Evolutionary conservation across 2,797 vertebrate species (phyloP).

Genomic region (Ceryle rudis): DNA sequence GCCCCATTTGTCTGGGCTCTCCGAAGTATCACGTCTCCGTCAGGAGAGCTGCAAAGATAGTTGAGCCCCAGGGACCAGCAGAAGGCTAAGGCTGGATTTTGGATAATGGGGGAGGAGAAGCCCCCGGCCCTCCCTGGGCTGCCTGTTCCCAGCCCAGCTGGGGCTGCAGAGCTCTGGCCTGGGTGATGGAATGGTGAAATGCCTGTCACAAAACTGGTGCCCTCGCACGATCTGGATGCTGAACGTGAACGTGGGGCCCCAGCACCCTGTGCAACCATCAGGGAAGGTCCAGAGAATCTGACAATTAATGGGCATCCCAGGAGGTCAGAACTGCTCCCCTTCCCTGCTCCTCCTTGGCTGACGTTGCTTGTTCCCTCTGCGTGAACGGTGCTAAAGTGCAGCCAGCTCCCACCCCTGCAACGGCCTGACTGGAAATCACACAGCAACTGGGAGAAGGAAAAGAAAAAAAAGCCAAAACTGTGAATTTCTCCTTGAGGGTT

Average conservation of each 20-base stretch:
- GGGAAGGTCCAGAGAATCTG: not conserved
- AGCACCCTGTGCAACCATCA: fast-evolving
- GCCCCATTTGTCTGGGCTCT: not conserved
- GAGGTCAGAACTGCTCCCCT: not conserved
- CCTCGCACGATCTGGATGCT: fast-evolving
- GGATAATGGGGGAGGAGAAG: not conserved
- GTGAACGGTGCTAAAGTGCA: fast-evolving
- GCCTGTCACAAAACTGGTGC: fast-evolving
- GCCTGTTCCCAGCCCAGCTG: not conserved
- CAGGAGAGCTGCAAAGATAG: not conserved
- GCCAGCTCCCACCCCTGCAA: not conserved
- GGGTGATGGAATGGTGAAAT: not conserved
- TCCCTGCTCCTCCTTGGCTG: not conserved
- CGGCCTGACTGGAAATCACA: not conserved
- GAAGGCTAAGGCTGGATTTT: not conserved
- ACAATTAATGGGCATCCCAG: not conserved
- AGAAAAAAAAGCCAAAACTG: not conserved
- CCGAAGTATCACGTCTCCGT: not conserved
- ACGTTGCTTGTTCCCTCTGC: not conserved
- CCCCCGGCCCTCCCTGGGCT: not conserved
- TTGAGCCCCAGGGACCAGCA: not conserved
- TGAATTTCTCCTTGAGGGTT: not conserved
- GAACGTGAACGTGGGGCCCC: fast-evolving
- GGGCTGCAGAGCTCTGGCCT: not conserved
- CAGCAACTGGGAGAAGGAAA: not conserved